phyloP scores from a whole-genome alignment of 2,888 invertebrate species.

The Liopterus haemorrhoidalis region DNA sequence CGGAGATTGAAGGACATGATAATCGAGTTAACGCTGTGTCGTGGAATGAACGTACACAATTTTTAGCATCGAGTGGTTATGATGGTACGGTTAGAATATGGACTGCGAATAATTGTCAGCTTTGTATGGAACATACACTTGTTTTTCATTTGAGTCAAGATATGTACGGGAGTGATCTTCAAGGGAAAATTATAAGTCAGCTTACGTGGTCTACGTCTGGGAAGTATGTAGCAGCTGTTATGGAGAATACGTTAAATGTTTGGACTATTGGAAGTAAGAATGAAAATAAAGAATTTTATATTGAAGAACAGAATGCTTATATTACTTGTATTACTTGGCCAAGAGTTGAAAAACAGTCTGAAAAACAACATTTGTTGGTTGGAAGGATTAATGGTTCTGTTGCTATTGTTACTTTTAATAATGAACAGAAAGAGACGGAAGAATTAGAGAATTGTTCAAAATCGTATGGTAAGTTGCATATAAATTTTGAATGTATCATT shows the following conservation, averaged over 20 bases:
- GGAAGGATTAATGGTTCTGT: constrained; percentile 52
- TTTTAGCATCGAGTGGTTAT: constrained; percentile 54
- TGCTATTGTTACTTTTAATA: constrained; percentile 40
- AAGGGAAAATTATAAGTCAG: constrained; percentile 47
- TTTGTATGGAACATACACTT: constrained; percentile 49
- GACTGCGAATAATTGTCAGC: constrained; percentile 44
- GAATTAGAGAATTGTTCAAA: constrained; percentile 41
- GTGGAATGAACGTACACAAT: constrained; percentile 46
- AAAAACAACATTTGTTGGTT: constrained; percentile 46
- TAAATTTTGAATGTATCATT: too few relatives aligned
- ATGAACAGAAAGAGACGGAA: constrained; percentile 38
- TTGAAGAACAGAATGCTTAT: constrained; percentile 46
- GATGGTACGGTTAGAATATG: constrained; percentile 59
- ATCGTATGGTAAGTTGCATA: constrained; percentile 41
- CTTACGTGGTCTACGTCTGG: constrained; percentile 53
- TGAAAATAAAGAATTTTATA: constrained; percentile 41
- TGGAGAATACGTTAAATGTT: constrained; percentile 54
- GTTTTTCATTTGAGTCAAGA: constrained; percentile 50
- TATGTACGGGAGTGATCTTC: constrained; percentile 48
- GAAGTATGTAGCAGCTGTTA: constrained; percentile 51
- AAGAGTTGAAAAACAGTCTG: constrained; percentile 34
- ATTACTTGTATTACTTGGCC: constrained; percentile 52
- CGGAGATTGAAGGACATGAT: constrained; percentile 51
- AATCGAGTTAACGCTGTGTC: constrained; percentile 47
- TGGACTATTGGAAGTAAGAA: constrained; percentile 49